A percentile compares a stretch with the other conserved stretches of the same genome.
phyloP scores from a whole-genome alignment of 2,888 invertebrate species.

The Chironomus riparius region DNA sequence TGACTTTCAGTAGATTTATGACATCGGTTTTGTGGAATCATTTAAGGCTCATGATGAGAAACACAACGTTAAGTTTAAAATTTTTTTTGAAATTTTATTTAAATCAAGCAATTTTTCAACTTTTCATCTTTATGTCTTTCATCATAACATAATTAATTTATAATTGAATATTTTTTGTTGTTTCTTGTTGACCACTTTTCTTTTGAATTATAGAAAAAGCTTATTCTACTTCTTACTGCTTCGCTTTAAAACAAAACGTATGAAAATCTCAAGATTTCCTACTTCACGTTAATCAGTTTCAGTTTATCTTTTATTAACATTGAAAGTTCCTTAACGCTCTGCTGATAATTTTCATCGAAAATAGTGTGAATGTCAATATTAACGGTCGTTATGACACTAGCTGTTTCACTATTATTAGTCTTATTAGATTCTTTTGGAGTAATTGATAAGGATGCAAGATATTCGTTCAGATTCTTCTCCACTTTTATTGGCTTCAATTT shows the following conservation, averaged over 20 bases:
- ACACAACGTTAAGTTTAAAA: too few species aligned
- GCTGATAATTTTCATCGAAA: slow-evolving; percentile 20
- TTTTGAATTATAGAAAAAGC: too few species aligned
- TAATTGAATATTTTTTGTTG: too few species aligned
- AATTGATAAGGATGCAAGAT: slow-evolving; percentile 22
- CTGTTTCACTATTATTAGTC: neutral
- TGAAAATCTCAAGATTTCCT: neutral
- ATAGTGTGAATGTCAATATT: slow-evolving; percentile 19
- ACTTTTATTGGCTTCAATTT: slow-evolving; percentile 14
- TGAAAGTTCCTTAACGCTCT: slow-evolving; percentile 10
- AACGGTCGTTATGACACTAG: neutral
- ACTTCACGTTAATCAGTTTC: slow-evolving; percentile 12
- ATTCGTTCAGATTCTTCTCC: slow-evolving; percentile 22
- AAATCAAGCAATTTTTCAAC: too few species aligned
- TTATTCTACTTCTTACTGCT: too few species aligned
- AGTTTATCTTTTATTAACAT: slow-evolving; percentile 19
- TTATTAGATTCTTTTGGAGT: neutral
- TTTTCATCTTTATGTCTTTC: too few species aligned
- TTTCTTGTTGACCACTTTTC: too few species aligned
- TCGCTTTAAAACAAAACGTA: too few species aligned
- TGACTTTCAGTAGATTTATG: neutral
- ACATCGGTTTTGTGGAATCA: neutral
- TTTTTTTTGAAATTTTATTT: too few species aligned
- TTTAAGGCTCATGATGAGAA: neutral
- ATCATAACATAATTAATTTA: too few species aligned